phyloP scores from a whole-genome alignment of 2,888 invertebrate genomes.

The Neocrepidodera transversa region DNA sequence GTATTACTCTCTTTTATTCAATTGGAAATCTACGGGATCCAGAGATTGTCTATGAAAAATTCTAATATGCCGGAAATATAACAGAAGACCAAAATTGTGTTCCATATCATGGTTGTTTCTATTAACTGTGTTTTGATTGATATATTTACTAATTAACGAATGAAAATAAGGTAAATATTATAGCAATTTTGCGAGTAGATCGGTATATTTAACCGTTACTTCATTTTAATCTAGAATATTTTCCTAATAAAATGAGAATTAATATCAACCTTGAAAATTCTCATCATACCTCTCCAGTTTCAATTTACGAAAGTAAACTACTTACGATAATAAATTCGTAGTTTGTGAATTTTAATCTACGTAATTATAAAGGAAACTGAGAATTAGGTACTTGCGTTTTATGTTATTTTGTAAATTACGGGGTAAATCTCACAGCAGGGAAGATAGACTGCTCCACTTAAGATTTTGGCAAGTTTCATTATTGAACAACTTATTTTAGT shows the following conservation, averaged over 20 bases:
- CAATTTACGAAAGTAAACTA: slow-evolving; percentile 23
- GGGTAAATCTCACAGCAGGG: slow-evolving; percentile 22
- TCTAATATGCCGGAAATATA: too few species aligned
- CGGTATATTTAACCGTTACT: too few species aligned
- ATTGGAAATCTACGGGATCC: too few species aligned
- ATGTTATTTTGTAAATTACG: slow-evolving; percentile 23
- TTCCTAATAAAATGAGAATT: slow-evolving; percentile 10
- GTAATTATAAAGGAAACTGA: slow-evolving; percentile 25
- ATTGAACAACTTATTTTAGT: background rate
- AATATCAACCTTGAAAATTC: slow-evolving; percentile 4
- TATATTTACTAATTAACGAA: too few species aligned
- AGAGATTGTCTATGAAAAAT: too few species aligned
- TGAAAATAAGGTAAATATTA: too few species aligned
- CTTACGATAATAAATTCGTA: slow-evolving; percentile 24
- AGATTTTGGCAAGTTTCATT: slow-evolving; percentile 18
- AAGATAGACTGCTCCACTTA: slow-evolving; percentile 17
- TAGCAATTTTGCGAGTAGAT: too few species aligned
- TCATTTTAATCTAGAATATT: too few species aligned
- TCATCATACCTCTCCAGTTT: slow-evolving; percentile 6
- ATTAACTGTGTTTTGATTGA: too few species aligned
- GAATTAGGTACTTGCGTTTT: slow-evolving; percentile 20
- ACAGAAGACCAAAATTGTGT: too few species aligned
- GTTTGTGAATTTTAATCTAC: slow-evolving; percentile 26
- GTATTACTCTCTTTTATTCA: too few species aligned
- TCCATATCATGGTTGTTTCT: too few species aligned